Evolutionary conservation across 2,888 invertebrate genomes (phyloP).

Genomic region (Athetis lepigone): DNA sequence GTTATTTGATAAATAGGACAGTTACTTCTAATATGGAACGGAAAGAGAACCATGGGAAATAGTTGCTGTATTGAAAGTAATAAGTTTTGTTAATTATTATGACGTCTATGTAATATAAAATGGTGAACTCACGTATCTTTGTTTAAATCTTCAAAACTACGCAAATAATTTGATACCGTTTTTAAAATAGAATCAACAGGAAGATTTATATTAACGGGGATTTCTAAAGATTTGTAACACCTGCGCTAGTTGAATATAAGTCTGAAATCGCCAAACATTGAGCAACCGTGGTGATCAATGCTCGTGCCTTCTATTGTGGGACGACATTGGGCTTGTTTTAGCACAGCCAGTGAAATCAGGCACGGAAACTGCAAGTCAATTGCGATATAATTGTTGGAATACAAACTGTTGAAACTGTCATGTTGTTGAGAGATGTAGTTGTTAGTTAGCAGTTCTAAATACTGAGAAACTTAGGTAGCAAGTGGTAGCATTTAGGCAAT

Average conservation of each 20-base stretch:
- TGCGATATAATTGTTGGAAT: constrained; percentile 31
- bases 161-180: too few relatives aligned
- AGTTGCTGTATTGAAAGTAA: constrained; percentile 2
- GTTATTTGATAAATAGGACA: constrained; percentile 25
- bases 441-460: constrained; percentile 10
- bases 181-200: too few relatives aligned
- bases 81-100: neutral
- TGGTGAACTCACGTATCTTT: too few relatives aligned
- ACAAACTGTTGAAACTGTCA: constrained; percentile 34
- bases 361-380: constrained; percentile 35
- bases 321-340: too few relatives aligned
- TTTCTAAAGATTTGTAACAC: too few relatives aligned
- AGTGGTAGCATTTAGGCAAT: constrained; percentile 1
- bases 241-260: too few relatives aligned
- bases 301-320: too few relatives aligned
- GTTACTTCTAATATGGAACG: neutral
- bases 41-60: constrained; percentile 9
- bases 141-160: too few relatives aligned
- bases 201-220: too few relatives aligned
- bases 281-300: too few relatives aligned
- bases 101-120: too few relatives aligned
- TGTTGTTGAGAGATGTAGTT: constrained; percentile 29
- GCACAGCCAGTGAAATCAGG: constrained; percentile 13
- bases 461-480: constrained; percentile 21
- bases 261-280: too few relatives aligned